Evolutionary conservation across 2,888 invertebrate genomes (phyloP).

Genomic region (Cephonodes hylas): DNA sequence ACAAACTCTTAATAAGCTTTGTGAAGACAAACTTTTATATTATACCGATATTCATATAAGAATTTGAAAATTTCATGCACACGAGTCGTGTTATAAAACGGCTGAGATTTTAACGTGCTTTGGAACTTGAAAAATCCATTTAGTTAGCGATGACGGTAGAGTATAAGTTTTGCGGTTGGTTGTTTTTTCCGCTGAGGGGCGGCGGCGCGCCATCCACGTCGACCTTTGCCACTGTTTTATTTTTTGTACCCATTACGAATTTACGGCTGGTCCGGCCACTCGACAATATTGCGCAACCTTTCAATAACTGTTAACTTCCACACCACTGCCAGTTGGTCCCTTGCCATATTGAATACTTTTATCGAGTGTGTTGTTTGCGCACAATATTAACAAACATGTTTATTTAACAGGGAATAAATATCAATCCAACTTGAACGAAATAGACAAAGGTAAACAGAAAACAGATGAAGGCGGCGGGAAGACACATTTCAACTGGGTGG

Average conservation of each 20-base stretch:
- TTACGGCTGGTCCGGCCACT: conserved; percentile 73
- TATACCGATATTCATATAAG: conserved; percentile 22
- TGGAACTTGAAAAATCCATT: conserved; percentile 71
- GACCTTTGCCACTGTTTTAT: conserved; percentile 61
- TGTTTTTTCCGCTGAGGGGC: conserved; percentile 63
- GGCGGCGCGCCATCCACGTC: conserved; percentile 45
- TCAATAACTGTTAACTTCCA: conserved; percentile 74
- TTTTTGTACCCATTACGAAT: conserved; percentile 80
- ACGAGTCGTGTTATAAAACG: conserved; percentile 11
- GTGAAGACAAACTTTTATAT: conserved; percentile 29
- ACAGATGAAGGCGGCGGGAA: conserved; percentile 82
- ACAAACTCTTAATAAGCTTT: conserved; percentile 53
- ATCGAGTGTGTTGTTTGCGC: conserved; percentile 51
- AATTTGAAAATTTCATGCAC: conserved; percentile 15
- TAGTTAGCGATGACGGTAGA: conserved; percentile 48
- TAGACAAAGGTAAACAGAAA: conserved; percentile 90
- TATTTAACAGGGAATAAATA: conserved; percentile 84
- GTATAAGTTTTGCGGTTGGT: conserved; percentile 61
- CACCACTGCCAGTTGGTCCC: conserved; percentile 52
- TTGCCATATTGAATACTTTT: conserved; percentile 73
- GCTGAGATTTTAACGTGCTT: conserved; percentile 14
- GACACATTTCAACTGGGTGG: conserved; percentile 79
- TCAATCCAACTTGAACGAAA: conserved; percentile 88
- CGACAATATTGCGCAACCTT: conserved; percentile 80
- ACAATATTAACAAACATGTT: conserved; percentile 19